phyloP scores from a whole-genome alignment of 1,140 invertebrate genomes.

The Brachionus calyciflorus region DNA sequence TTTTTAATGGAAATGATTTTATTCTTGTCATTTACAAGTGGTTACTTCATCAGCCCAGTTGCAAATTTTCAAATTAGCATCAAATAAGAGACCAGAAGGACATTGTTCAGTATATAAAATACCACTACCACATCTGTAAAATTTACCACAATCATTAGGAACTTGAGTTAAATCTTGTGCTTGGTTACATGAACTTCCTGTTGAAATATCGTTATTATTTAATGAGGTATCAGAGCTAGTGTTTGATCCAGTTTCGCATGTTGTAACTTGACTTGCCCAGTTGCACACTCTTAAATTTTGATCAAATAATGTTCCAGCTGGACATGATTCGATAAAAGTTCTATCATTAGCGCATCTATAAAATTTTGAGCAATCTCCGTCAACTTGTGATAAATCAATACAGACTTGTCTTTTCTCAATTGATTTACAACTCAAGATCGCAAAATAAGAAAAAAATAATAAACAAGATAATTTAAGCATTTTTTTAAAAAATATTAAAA shows the following conservation, averaged over 20 bases:
- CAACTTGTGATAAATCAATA: no score
- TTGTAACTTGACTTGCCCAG: background rate
- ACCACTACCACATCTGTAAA: constrained; percentile 19
- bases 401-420: no score
- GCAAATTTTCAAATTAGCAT: background rate
- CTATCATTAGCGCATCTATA: no score
- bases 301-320: background rate
- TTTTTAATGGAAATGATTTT: no score
- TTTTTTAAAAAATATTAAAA: no score
- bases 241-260: background rate
- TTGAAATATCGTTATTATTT: background rate
- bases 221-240: background rate
- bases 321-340: background rate
- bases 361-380: no score
- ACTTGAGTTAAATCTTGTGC: background rate
- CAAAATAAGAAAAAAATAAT: no score
- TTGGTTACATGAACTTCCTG: background rate
- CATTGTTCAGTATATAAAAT: background rate
- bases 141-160: constrained; percentile 7
- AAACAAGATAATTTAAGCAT: no score
- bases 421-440: no score
- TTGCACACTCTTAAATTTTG: constrained; percentile 7
- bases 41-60: constrained; percentile 22
- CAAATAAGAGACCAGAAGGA: background rate
- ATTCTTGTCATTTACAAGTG: no score